Evolutionary conservation across 2,888 invertebrate species (phyloP).

Genomic region (Sminthurides aquaticus): DNA sequence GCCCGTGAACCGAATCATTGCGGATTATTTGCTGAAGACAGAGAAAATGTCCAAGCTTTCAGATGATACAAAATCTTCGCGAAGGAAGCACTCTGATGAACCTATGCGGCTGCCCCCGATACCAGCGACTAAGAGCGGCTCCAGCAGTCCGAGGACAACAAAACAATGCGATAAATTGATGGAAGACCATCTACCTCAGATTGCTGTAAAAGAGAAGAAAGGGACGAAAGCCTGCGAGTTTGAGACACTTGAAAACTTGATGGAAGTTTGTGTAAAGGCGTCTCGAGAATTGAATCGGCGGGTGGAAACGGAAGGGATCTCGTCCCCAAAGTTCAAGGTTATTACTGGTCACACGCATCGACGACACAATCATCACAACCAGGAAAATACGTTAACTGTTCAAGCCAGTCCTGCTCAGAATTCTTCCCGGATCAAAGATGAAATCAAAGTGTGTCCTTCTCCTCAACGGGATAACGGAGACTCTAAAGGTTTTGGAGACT

Average conservation of each 20-base stretch:
- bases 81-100: neutral
- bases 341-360: conserved; percentile 16
- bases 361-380: conserved; percentile 2
- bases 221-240: neutral
- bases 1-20: conserved; percentile 17
- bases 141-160: neutral
- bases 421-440: neutral
- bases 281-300: conserved; percentile 17
- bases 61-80: neutral
- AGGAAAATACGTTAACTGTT: conserved; percentile 15
- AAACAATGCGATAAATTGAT: conserved; percentile 6
- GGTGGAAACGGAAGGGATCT: neutral
- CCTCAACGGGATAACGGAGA: neutral
- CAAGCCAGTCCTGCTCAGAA: conserved; percentile 4
- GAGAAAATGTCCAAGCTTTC: conserved; percentile 7
- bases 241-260: conserved; percentile 17
- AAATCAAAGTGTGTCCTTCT: neutral
- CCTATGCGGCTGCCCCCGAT: conserved; percentile 15
- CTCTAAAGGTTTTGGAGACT: neutral
- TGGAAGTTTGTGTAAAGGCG: conserved; percentile 23
- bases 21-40: conserved; percentile 11
- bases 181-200: conserved; percentile 17
- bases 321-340: conserved; percentile 14
- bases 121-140: conserved; percentile 8
- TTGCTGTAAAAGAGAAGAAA: conserved; percentile 18